Evolutionary conservation across 37 sponge, comb jelly and placozoan genomes (phyloP), one percentile per base, ranked within the genome.

Genomic region (Ianthella basta): DNA sequence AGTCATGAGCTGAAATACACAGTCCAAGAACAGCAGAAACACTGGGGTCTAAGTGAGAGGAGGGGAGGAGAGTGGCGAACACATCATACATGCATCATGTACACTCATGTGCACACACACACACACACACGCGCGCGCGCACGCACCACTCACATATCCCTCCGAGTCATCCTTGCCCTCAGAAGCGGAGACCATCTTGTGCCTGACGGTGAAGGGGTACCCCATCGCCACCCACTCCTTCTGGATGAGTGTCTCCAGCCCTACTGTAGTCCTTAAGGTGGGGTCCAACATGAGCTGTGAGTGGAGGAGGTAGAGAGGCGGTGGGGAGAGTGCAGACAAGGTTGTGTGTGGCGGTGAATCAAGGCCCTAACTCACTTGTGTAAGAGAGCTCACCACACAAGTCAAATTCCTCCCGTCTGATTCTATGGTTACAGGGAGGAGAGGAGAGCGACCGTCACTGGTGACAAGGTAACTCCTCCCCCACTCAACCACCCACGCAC

Each of bases 171-270:
- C 75, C 12, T 73, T 60, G 32, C 67, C 21, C 53, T 63, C 60
- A 10, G 55, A 73, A 13, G 65, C 19, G 0, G 60, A 16, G 57
- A 53, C 81, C 25, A 84, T n/a, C 5, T 59, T 38, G 69, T 85
- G 84, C 19, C 97, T 59, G 35, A 86, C 70, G 54, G 81, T 64
- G 81, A 98, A 98, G 24, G 92, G 89, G 80, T 98, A 92, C 0
- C 98, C 98, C 88, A 93, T 87, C 21, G 95, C 92, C 37, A 95
- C 87, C 98, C 98, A 98, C 70, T 95, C 96, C 72, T 95, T 95
- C 84, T 98, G 96, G n/a, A 98, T 86, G 30, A 98, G 87, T 29
- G 67, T 67, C 88, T 95, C 92, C 83, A 98, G 92, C 1, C 98
- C 98, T 32, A 82, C 54, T 25, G 94, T 82, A 67, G 96, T 93